Base-by-base conservation (phyloP, 2,888 invertebrate genomes). In the Hyppa rectilinea region DNA sequence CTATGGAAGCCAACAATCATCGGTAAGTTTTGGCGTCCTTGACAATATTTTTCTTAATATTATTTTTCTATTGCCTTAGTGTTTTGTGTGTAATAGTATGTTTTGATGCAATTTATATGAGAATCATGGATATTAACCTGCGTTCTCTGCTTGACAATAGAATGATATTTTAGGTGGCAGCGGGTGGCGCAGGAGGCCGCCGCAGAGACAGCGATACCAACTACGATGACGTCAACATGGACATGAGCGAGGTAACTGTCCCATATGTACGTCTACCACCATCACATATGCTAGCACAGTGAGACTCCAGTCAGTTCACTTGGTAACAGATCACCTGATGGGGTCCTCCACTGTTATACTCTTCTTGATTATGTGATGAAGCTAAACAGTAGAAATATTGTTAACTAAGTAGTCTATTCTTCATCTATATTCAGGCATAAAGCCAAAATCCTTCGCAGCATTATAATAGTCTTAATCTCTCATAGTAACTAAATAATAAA, bases 181-280 rank as follows among this genome's bases (percentile, higher is more conserved):
- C 88, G 81, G 84, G 86, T 77, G 85, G 86, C 81, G 71, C 87
- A 68, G 86, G 87, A 81, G 78, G 80, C 55, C 88, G 93, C 63
- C 92, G 94, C 66, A 94, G 94, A 63, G 95, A 96, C 56, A 96
- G 96, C 73, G 97, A 97, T 89, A 97, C 96, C 73, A 97, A 97
- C 92, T 97, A 97, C 88, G 97, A 97, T 85, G 97, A 97, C 83
- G 97, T 97, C 78, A 97, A 97, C 91, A 98, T 98, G 97, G 97
- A 98, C 86, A 96, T 97, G 96, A 98, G 97, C 95, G 97, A 97
- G 97, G 97, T 97, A 96, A 93, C 81, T 94, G 87, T 81, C 72
- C 36, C 49, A 36, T 70, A 69, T 69, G 43, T 77, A 65, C 67
- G 49, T 59, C 70, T 60, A 68, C 43, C 56, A 68, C 55, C 61